A percentile compares a stretch with the other conserved stretches of the same genome.
phyloP scores from a whole-genome alignment of 2,888 invertebrate genomes.

The Myopa testacea region DNA sequence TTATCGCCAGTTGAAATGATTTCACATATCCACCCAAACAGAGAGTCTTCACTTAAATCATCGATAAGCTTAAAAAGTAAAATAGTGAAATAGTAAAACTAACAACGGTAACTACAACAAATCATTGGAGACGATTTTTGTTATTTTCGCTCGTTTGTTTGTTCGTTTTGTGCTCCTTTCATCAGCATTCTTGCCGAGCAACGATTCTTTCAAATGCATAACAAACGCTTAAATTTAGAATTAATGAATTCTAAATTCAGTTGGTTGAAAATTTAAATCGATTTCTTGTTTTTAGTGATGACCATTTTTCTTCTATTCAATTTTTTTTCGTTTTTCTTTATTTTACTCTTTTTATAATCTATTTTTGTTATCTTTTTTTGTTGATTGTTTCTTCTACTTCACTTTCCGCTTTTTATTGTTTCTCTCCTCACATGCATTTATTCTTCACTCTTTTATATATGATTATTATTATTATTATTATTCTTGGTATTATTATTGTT shows the following conservation, averaged over 20 bases:
- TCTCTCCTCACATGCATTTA: constrained; percentile 29
- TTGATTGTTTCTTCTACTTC: background rate
- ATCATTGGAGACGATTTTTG: background rate
- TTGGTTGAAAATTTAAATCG: constrained; percentile 47
- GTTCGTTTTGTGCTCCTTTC: constrained; percentile 8
- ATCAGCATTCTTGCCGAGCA: constrained; percentile 16
- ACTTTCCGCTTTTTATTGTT: background rate
- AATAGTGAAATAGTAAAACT: constrained; percentile 1
- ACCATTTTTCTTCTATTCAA: constrained; percentile 32
- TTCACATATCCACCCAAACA: too few relatives aligned
- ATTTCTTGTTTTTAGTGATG: constrained; percentile 47
- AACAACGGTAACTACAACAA: background rate
- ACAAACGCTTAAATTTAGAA: background rate
- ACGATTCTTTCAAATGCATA: background rate
- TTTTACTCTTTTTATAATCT: background rate
- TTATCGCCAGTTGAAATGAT: too few relatives aligned
- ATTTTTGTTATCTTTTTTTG: background rate
- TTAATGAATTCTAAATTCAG: constrained; percentile 12
- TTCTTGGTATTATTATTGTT: too few relatives aligned
- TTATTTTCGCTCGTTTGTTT: too few relatives aligned
- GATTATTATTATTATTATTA: constrained; percentile 25
- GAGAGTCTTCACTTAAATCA: constrained; percentile 65
- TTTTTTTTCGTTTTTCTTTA: background rate
- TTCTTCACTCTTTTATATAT: background rate
- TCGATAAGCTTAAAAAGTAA: constrained; percentile 57